Evolutionary conservation across 1,140 invertebrate species (phyloP), one percentile per base, ranked within the genome.

Genomic region (Apis florea): DNA sequence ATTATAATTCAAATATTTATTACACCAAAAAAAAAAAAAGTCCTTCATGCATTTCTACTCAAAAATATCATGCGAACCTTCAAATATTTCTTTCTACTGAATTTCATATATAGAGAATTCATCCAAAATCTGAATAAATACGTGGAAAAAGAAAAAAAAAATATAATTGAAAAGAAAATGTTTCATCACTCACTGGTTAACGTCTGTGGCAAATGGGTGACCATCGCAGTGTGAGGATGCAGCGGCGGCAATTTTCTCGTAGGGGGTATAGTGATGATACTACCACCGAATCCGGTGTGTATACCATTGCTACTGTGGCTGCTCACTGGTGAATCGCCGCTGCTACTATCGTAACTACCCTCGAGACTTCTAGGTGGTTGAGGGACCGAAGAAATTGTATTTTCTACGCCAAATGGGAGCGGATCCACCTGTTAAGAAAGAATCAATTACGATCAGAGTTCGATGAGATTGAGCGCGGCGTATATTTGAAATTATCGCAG

Each of bases 381-480:
- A 15, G 77, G 73, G 13, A 85, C 79, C 53, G 83, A 82, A 1
- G 79, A 63, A 53, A 85, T 63, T 58, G 71, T 71, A 67, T 6
- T 59, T 31, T 83, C 82, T 12, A 40, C 17, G 11, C 19, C 26
- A n/a, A 61, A 72, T 21, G 79, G 68, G 54, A 15, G n/a, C 56
- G 93, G 92, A 72, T 93, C 92, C n/a, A 93, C 92, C 71, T 91
- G 90, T 51, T 93, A 82, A 71, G 72, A 80, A 85, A 71, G 85
- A 66, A 82, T 79, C 81, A 76, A 83, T 85, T 83, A 85, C 68
- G 80, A 87, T 87, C 77, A 59, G 6, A 13, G n/a, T 17, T 49
- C 26, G 17, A 10, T 19, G 13, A 51, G 47, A 74, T 75, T 66
- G 49, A 2, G 15, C 31, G 15, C 5, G 19, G 21, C 3, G 47